A percentile compares a stretch with the other conserved stretches of the same genome.
Evolutionary conservation across 2,797 vertebrate species (phyloP).

Genomic region (Pangasius larnaudii): DNA sequence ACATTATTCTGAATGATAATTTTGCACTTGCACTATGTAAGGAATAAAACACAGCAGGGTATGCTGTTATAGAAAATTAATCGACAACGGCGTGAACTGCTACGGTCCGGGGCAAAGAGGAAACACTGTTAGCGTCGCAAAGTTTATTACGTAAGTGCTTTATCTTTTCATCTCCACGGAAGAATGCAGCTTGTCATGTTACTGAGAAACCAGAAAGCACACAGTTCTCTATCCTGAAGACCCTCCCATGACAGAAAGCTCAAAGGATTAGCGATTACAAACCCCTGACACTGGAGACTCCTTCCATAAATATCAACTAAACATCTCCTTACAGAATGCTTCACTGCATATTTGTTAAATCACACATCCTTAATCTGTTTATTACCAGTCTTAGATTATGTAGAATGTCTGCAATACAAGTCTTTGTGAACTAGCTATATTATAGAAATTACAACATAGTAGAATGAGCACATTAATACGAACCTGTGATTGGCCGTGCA

Average conservation of each 20-base stretch:
- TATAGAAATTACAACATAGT: neutral
- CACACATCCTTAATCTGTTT: neutral
- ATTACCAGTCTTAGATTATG: too few relatives aligned
- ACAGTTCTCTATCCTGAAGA: neutral
- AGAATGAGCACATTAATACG: neutral
- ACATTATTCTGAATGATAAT: neutral
- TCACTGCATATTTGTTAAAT: neutral
- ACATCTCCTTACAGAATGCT: neutral
- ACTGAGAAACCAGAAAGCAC: neutral
- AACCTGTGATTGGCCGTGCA: neutral
- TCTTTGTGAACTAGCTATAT: neutral
- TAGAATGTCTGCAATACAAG: neutral
- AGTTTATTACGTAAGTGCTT: too few relatives aligned
- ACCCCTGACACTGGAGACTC: neutral
- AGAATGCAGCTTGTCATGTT: neutral
- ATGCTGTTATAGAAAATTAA: neutral
- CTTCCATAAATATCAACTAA: neutral
- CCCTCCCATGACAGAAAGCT: neutral
- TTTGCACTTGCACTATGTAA: neutral
- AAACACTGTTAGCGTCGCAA: neutral
- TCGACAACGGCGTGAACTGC: neutral
- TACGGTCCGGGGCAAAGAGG: neutral
- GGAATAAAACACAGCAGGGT: neutral
- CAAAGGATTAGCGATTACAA: neutral
- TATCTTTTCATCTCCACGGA: too few relatives aligned